These are phyloP conservation scores for Dione vanillae DNA, from an alignment of 2,888 invertebrate species.

Conservation along the genomic window DNA sequence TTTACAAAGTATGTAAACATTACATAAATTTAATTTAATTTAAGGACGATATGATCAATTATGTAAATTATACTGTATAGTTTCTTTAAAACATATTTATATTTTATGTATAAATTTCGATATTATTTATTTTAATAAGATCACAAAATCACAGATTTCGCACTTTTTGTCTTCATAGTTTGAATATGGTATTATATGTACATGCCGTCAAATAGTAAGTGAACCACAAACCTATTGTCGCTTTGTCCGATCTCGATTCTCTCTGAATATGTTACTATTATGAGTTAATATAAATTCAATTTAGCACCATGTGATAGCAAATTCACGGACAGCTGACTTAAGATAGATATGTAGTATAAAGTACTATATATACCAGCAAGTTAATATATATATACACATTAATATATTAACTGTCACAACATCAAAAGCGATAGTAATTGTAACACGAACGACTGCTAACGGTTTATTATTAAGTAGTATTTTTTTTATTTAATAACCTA, in stretches of 20 bases:
- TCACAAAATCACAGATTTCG: background rate
- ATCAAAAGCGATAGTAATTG: background rate
- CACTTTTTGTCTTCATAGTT: constrained; percentile 2
- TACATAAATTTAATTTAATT: no score
- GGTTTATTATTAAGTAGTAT: no score
- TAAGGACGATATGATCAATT: no score
- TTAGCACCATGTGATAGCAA: background rate
- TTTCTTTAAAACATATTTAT: no score
- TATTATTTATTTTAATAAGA: background rate
- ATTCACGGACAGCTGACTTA: background rate
- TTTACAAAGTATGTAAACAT: no score
- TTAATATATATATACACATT: no score
- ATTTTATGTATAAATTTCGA: no score
- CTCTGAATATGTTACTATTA: background rate
- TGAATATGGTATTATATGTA: background rate
- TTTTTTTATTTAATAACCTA: no score
- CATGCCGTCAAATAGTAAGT: background rate
- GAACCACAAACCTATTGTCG: constrained; percentile 13
- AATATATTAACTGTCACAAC: background rate
- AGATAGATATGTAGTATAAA: background rate
- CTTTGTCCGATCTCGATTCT: constrained; percentile 4
- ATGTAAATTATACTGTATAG: no score
- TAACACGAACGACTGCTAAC: background rate
- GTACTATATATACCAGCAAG: no score
- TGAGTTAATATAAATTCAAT: background rate